These are phyloP conservation scores for Myotis lucifugus DNA, from an alignment of 2,113 vertebrate genomes.

Conservation along the genomic window DNA sequence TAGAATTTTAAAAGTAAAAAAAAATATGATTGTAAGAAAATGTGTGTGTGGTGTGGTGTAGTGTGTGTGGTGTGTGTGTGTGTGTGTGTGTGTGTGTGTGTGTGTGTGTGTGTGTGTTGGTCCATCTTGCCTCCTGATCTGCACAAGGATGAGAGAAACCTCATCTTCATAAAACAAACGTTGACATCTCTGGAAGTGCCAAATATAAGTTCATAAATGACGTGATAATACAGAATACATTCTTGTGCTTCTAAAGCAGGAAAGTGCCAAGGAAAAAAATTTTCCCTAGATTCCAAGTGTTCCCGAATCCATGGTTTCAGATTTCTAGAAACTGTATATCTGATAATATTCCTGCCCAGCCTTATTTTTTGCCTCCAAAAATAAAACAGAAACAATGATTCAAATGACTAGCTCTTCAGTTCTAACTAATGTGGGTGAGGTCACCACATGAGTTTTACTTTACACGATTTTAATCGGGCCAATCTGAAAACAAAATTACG, in stretches of 20 bases:
- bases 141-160: not conserved
- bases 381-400: conserved; percentile 14
- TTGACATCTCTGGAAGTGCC: not conserved
- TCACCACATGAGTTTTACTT: conserved; percentile 24
- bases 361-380: not conserved
- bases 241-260: not conserved
- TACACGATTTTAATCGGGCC: not conserved
- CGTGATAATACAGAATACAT: not conserved
- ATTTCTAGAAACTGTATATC: not conserved
- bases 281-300: not conserved
- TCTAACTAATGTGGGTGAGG: conserved; percentile 24
- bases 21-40: not conserved
- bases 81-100: not conserved
- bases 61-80: not conserved
- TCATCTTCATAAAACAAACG: conserved; percentile 4
- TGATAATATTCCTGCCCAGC: not conserved
- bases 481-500: conserved; percentile 23
- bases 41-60: not conserved
- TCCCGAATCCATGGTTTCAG: not conserved
- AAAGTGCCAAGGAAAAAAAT: not conserved
- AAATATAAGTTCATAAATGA: not conserved
- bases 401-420: not conserved
- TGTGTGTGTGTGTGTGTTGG: not conserved
- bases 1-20: conserved; percentile 16
- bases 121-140: not conserved